phyloP scores from a whole-genome alignment of 2,797 vertebrate species.

The Rhinella marina region DNA sequence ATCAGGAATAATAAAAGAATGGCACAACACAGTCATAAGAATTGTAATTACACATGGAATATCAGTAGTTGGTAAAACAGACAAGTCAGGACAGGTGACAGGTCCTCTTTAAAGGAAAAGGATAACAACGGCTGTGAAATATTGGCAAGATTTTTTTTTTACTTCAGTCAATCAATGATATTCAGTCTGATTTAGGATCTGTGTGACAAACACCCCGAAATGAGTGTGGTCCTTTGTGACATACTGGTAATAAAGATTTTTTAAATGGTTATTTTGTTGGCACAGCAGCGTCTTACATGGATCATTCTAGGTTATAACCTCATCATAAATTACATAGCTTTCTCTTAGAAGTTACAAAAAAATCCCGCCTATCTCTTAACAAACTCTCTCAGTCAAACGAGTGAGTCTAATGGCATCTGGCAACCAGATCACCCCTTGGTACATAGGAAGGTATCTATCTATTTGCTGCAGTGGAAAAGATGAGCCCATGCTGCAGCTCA shows the following conservation, averaged over 20 bases:
- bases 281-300: background rate
- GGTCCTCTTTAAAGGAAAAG: too few relatives aligned
- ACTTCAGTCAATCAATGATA: background rate
- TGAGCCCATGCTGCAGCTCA: conserved; percentile 32
- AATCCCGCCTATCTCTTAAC: background rate
- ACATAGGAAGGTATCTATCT: conserved; percentile 24
- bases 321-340: background rate
- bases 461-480: conserved; percentile 54
- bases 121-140: background rate
- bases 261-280: background rate
- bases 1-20: too few relatives aligned
- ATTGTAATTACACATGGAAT: too few relatives aligned
- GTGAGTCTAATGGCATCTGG: conserved; percentile 12
- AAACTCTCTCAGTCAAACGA: conserved; percentile 47
- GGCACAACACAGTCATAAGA: too few relatives aligned
- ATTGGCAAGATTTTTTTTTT: background rate
- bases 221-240: background rate
- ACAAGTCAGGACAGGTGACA: too few relatives aligned
- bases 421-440: conserved; percentile 46
- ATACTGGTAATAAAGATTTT: background rate
- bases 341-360: conserved; percentile 42
- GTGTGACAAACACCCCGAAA: background rate
- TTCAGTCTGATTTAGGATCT: background rate
- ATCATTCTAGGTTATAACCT: conserved; percentile 1
- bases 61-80: too few relatives aligned